Conservation (phyloP, 64 coral and sea anemone species). For the Montipora cactus region DNA sequence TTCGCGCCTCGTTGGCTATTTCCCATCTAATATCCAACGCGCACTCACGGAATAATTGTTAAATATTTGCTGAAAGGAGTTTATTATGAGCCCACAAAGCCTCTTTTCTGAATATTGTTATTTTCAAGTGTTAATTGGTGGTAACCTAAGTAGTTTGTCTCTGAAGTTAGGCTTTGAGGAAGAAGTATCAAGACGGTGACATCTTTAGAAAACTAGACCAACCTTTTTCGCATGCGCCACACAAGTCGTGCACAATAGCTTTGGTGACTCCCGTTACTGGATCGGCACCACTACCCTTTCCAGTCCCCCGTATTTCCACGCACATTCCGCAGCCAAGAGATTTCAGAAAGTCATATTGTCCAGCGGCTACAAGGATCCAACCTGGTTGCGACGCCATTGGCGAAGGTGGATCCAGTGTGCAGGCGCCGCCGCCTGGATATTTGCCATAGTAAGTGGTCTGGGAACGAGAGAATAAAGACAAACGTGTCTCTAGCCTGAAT, state of each 20-base stretch:
- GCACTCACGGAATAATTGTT: too few species aligned
- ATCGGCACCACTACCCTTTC: conserved; percentile 73
- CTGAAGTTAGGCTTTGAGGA: too few species aligned
- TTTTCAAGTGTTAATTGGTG: too few species aligned
- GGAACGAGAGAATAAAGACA: not conserved
- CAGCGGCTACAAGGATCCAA: conserved; percentile 86
- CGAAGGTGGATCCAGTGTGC: conserved; percentile 83
- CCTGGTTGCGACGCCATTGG: conserved; percentile 80
- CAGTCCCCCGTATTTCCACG: conserved; percentile 83
- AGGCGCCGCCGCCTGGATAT: conserved; percentile 87
- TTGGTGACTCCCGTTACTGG: conserved; percentile 81
- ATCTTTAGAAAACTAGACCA: not conserved
- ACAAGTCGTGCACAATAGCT: conserved; percentile 79
- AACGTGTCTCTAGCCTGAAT: too few species aligned
- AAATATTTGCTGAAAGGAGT: too few species aligned
- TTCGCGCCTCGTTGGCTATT: too few species aligned
- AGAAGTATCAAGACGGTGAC: not conserved
- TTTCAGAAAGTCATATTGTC: conserved; percentile 67
- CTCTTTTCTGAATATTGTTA: too few species aligned
- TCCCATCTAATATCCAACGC: too few species aligned
- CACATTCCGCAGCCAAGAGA: conserved; percentile 98
- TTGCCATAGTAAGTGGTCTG: conserved; percentile 84
- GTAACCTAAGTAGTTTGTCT: too few species aligned
- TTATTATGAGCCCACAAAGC: too few species aligned
- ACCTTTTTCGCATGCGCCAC: conserved; percentile 80